A percentile compares a stretch with the other conserved stretches of the same genome.
Evolutionary conservation across 2,113 vertebrate genomes (phyloP).

Genomic region (Anser cygnoides): DNA sequence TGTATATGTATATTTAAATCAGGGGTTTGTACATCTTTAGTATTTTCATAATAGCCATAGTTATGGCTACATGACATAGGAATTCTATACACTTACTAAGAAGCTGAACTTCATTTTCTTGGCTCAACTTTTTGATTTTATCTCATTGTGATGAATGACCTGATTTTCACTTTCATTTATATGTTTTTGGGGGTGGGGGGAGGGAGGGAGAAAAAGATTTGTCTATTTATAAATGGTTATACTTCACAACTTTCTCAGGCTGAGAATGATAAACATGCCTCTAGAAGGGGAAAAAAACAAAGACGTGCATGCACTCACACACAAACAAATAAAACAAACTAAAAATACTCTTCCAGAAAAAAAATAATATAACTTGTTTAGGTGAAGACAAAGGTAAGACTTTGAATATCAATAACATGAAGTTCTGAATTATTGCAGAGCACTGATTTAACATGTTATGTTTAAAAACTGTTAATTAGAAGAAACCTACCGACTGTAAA

Average conservation of each 20-base stretch:
- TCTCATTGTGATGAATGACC: not conserved
- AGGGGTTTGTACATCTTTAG: not conserved
- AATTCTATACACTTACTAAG: not conserved
- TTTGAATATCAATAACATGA: not conserved
- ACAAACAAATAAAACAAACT: not conserved
- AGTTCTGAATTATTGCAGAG: not conserved
- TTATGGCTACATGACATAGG: not conserved
- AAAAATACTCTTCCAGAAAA: not conserved
- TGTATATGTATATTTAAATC: not conserved
- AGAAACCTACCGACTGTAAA: not conserved
- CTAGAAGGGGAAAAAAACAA: not conserved
- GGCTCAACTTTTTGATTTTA: not conserved
- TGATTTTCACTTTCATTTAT: slow-evolving; percentile 20
- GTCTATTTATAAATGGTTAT: not conserved
- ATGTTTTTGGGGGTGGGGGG: not conserved
- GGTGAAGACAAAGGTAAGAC: not conserved
- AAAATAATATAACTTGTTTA: not conserved
- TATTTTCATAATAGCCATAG: not conserved
- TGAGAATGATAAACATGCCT: not conserved
- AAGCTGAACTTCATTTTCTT: not conserved
- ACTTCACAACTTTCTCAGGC: not conserved
- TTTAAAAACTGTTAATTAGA: not conserved
- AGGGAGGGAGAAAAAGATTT: not conserved
- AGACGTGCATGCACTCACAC: not conserved
- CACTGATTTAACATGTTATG: not conserved